phyloP scores from a whole-genome alignment of 1,140 invertebrate genomes.

The Aphis craccivora region DNA sequence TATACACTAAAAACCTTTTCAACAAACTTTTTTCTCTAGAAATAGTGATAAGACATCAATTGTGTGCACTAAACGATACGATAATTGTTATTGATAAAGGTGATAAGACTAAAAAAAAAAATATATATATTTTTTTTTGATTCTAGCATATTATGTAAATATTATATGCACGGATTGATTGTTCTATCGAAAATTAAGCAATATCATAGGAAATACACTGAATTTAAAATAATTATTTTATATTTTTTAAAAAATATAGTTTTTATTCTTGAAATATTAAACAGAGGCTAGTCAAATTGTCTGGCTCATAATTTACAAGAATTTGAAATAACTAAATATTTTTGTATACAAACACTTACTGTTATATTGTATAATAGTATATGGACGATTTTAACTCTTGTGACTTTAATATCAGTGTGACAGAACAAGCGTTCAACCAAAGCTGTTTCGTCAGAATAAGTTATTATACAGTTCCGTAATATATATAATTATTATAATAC shows the following conservation, averaged over 20 bases:
- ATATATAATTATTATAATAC: neutral
- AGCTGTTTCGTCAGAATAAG: neutral
- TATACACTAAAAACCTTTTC: neutral
- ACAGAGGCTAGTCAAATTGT: too few relatives aligned
- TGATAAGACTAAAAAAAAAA: too few relatives aligned
- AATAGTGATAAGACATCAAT: neutral
- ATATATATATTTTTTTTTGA: too few relatives aligned
- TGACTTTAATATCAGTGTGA: neutral
- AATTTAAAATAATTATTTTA: too few relatives aligned
- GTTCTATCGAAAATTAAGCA: neutral
- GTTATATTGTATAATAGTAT: too few relatives aligned
- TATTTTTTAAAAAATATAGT: too few relatives aligned
- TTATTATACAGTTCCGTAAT: neutral
- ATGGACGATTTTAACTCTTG: too few relatives aligned
- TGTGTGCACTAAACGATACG: neutral
- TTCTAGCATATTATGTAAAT: too few relatives aligned
- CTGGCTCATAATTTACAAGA: too few relatives aligned
- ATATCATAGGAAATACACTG: too few relatives aligned
- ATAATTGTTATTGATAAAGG: neutral
- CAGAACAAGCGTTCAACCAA: neutral
- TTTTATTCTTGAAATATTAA: too few relatives aligned
- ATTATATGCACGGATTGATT: neutral
- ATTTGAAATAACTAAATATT: too few relatives aligned
- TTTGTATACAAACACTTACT: neutral
- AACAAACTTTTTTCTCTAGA: neutral